Evolutionary conservation across 2,888 invertebrate species (phyloP), one percentile per base, ranked within the genome.

Genomic region (Heliconius erato): DNA sequence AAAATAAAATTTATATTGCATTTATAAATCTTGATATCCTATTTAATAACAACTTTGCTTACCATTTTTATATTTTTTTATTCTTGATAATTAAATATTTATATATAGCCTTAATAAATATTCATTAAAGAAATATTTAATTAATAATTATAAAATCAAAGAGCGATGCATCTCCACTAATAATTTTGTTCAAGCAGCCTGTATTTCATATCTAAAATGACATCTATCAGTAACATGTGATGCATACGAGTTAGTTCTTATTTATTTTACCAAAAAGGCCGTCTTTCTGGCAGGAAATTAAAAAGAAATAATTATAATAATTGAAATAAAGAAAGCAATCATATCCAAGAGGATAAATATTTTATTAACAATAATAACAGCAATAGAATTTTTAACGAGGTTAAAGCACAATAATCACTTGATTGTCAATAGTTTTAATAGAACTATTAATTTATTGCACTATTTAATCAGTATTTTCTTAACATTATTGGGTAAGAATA

Each of bases 341-440:
- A 54, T 23, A 23, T 63, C 7, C 23, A 63, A 35, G 19, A 59
- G 59, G 69, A 77, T 28, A 78, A 71, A 77, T 23, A 71, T 35
- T 71, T 65, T 69, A 72, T 71, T 81, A 40, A 65, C 44, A 12
- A 76, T 67, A 59, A 72, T 65, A 32, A 69, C 81, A 16, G n/a
- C n/a, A 63, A 81, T 32, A 78, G n/a, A 28, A 49, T 74, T 32
- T 44, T 44, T 59, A 81, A 71, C 71, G 71, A 78, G 81, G 78
- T 72, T 81, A 65, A 40, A 81, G n/a, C 49, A 49, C 23, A 78
- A 78, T 71, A 59, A 81, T 81, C 72, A 65, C 65, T 32, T 65
- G 44, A 67, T n/a, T 49, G 35, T 9, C n/a, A 69, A 63, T 54
- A 71, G 14, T 14, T 77, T 69, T 81, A 44, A 74, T 54, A 68